phyloP scores from a whole-genome alignment of 2,113 vertebrate species.

The cattle (Bos taurus) region ARS-UCD2.0 NC_037351.1:26101001-26101500 shows the following conservation, averaged over 20 bases:
- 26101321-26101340: neutral
- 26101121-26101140: neutral
- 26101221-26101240: neutral
- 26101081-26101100: neutral
- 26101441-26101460: neutral
- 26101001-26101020: neutral
- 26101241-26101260: neutral
- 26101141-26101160: neutral
- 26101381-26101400: neutral
- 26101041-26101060: neutral
- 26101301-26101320: neutral
- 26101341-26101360: neutral
- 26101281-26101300: neutral
- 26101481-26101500: neutral
- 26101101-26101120: neutral
- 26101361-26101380: neutral
- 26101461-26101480: neutral
- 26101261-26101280: neutral
- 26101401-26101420: neutral
- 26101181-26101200: neutral
- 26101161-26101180: neutral
- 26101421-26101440: neutral
- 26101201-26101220: neutral
- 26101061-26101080: constrained; percentile 1
- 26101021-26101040: neutral